phyloP scores from a whole-genome alignment of 2,888 invertebrate species.

The Hoplodrina ambigua region DNA sequence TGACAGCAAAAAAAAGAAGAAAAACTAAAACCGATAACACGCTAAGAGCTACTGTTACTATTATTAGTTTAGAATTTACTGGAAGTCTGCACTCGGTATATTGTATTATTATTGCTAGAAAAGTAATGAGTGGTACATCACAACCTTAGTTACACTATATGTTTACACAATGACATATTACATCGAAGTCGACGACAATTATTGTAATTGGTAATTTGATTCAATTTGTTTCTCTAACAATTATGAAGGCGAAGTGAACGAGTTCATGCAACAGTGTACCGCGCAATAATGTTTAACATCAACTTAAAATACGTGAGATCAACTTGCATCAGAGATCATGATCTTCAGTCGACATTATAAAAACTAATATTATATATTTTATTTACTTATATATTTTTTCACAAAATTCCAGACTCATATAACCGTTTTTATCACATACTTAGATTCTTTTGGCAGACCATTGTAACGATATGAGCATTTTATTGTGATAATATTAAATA shows the following conservation, averaged over 20 bases:
- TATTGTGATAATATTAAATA: conserved; percentile 31
- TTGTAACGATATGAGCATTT: conserved; percentile 58
- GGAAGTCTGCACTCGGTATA: not conserved
- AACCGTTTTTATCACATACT: conserved; percentile 54
- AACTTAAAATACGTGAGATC: conserved; percentile 85
- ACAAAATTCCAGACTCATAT: conserved; percentile 45
- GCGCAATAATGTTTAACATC: conserved; percentile 67
- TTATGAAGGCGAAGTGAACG: conserved; percentile 42
- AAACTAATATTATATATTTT: conserved; percentile 64
- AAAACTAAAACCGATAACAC: not conserved
- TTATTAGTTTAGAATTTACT: not conserved
- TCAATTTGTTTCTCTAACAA: not conserved
- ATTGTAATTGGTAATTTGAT: conserved; percentile 8
- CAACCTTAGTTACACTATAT: conserved; percentile 37
- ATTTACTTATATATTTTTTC: conserved; percentile 57
- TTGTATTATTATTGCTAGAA: conserved; percentile 10
- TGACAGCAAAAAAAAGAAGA: conserved; percentile 1
- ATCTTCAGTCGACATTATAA: conserved; percentile 81
- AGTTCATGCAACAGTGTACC: conserved; percentile 34
- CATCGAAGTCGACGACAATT: not conserved
- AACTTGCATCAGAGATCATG: conserved; percentile 84
- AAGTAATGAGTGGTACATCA: conserved; percentile 20
- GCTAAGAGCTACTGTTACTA: not conserved
- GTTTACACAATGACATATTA: conserved; percentile 6
- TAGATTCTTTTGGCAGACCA: conserved; percentile 57